Percentiles rank a stretch among this genome's conserved stretches.
Evolutionary conservation across 1,140 invertebrate genomes (phyloP).

Genomic region (Scaptomyza hsui): DNA sequence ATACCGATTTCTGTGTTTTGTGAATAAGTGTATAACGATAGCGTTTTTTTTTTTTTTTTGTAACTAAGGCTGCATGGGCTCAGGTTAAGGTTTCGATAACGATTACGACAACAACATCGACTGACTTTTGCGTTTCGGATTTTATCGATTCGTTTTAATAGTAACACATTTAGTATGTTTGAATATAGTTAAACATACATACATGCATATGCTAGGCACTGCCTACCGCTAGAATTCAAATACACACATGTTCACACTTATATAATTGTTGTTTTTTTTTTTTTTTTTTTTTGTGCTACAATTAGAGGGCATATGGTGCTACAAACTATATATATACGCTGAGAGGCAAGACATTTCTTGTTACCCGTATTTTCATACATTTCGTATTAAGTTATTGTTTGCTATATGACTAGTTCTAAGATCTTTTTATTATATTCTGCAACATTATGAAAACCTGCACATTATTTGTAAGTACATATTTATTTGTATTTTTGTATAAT

Average conservation of each 20-base stretch:
- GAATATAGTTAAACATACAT: constrained; percentile 2
- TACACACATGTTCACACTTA: constrained; percentile 28
- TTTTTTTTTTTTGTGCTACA: background rate
- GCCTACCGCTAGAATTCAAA: constrained; percentile 13
- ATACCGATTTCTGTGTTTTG: constrained; percentile 7
- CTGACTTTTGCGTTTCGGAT: background rate
- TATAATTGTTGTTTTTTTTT: too few relatives aligned
- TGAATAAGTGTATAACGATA: constrained; percentile 8
- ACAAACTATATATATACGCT: background rate
- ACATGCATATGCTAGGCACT: constrained; percentile 22
- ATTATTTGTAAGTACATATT: constrained; percentile 7
- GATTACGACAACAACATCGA: background rate
- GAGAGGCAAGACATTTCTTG: constrained; percentile 34
- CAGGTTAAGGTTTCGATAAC: constrained; percentile 23
- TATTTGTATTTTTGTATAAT: constrained; percentile 23
- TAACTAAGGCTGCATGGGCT: constrained; percentile 40
- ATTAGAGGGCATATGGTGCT: constrained; percentile 8
- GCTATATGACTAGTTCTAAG: constrained; percentile 22
- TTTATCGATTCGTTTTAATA: constrained; percentile 1
- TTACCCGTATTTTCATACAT: constrained; percentile 56
- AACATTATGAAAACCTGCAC: constrained; percentile 66
- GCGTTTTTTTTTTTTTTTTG: constrained; percentile 4
- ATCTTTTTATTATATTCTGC: background rate
- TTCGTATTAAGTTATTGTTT: constrained; percentile 22
- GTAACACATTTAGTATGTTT: constrained; percentile 28